phyloP scores from a whole-genome alignment of 2,113 vertebrate species.

The Cyanoliseus patagonus region DNA sequence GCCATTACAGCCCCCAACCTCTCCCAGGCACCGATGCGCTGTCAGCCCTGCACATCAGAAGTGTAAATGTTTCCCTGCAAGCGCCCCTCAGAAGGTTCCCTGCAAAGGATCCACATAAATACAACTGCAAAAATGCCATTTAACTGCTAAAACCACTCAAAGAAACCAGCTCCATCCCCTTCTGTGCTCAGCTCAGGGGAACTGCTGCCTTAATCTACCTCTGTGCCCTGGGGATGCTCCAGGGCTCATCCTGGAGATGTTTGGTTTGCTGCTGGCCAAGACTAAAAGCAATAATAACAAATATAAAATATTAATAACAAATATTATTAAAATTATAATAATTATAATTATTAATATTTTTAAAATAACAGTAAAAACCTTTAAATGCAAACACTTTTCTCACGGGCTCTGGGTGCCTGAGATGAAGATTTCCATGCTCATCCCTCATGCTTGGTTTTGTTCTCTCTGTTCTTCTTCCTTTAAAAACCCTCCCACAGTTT shows the following conservation, averaged over 20 bases:
- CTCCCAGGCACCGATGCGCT: neutral
- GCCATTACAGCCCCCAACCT: neutral
- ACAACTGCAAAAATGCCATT: neutral
- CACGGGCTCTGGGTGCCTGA: neutral
- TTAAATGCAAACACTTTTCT: neutral
- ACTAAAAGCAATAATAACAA: neutral
- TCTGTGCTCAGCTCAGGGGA: neutral
- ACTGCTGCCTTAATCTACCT: neutral
- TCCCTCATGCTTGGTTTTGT: neutral
- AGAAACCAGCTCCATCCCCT: neutral
- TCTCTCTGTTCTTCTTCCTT: neutral
- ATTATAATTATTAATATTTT: neutral
- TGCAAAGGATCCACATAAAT: neutral
- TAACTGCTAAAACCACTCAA: neutral
- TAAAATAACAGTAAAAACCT: neutral
- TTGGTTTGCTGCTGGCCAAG: neutral
- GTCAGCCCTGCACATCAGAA: neutral
- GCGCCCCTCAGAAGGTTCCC: neutral
- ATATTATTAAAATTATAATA: neutral
- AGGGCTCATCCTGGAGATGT: neutral
- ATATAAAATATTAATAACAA: neutral
- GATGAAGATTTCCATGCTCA: neutral
- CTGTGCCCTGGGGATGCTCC: neutral
- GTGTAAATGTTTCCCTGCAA: neutral
- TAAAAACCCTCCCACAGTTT: slow-evolving; percentile 75